These are phyloP conservation scores for Charina bottae DNA, from an alignment of 2,113 vertebrate species.

Conservation along the genomic window DNA sequence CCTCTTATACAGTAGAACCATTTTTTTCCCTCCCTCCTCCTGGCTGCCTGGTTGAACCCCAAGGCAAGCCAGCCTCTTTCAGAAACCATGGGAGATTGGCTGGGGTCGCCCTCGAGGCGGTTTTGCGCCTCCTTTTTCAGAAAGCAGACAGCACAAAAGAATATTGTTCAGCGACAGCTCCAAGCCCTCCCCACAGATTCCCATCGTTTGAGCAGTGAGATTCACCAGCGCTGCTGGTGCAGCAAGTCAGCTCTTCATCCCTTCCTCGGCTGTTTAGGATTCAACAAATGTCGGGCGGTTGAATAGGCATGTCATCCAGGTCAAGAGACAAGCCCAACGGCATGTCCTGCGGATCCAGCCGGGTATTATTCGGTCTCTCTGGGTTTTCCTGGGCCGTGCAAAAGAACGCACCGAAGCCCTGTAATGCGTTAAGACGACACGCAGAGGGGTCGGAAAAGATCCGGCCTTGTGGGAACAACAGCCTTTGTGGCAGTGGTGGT, in stretches of 20 bases:
- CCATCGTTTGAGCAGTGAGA: conserved; percentile 56
- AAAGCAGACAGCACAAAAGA: conserved; percentile 58
- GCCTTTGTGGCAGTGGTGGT: conserved; percentile 17
- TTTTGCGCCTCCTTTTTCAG: conserved; percentile 55
- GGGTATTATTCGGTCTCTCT: conserved; percentile 81
- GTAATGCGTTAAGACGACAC: neutral
- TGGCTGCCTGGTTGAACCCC: neutral
- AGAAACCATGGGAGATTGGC: conserved; percentile 10
- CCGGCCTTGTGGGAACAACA: conserved; percentile 45
- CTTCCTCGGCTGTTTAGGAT: conserved; percentile 53
- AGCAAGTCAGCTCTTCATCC: conserved; percentile 1
- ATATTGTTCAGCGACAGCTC: conserved; percentile 53
- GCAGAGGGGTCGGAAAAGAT: neutral
- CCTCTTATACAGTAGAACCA: too few species aligned
- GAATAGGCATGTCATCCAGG: conserved; percentile 77
- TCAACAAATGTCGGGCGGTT: conserved; percentile 54
- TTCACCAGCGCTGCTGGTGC: conserved; percentile 25
- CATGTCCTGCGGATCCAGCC: conserved; percentile 57
- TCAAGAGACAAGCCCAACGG: conserved; percentile 74
- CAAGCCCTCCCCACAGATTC: conserved; percentile 48
- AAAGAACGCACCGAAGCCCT: conserved; percentile 78
- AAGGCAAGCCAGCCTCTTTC: neutral
- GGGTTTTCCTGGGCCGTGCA: conserved; percentile 72
- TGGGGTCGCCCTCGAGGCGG: conserved; percentile 40
- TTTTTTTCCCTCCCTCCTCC: neutral